These are phyloP conservation scores for Bos taurus DNA, from an alignment of 2,113 vertebrate species.

Conservation along the genomic window ARS-UCD2.0 NC_037348.1:43454001-43454500, in stretches of 20 bases:
- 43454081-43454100: background rate
- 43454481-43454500: too few relatives aligned
- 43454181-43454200: background rate
- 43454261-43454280: constrained; percentile 28
- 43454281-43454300: background rate
- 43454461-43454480: too few relatives aligned
- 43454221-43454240: background rate
- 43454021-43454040: background rate
- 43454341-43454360: background rate
- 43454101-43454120: background rate
- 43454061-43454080: background rate
- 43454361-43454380: background rate
- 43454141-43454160: background rate
- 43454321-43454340: background rate
- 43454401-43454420: background rate
- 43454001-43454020: background rate
- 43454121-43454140: background rate
- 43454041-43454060: background rate
- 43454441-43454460: background rate
- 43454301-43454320: background rate
- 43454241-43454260: background rate
- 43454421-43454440: background rate
- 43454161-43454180: background rate
- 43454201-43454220: background rate
- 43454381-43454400: background rate